Base-by-base conservation (phyloP, 2,797 vertebrate genomes). In the Cephalopachus bancanus region DNA sequence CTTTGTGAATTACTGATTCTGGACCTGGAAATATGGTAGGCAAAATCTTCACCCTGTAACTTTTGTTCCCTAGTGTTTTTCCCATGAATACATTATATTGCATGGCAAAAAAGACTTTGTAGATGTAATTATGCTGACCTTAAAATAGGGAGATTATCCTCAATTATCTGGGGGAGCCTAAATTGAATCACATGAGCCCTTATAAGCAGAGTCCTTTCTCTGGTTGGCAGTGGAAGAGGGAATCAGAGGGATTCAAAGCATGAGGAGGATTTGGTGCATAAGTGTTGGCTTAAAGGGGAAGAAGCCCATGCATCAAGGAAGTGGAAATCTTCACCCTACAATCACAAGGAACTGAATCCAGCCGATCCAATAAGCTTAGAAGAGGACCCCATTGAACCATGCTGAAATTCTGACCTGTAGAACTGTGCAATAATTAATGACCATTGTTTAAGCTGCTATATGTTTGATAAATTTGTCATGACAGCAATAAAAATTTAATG, bases 371-470 rank as follows among this genome's bases (percentile, higher is more conserved):
- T 15, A 19, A 10, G 28, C 20, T 1, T 16, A 37, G 28, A 62
- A n/a, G 53, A 44, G 30, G 9, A 71, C 37, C 33, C 8, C 4
- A 3, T 7, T 1, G 65, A 81, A 16, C 8, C 8, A 11, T 0
- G 7, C 26, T 51, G 10, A 12, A 10, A 1, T 0, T 51, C 22
- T 20, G 9, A 19, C 74, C 65, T 17, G 17, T 7, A 5, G 37
- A n/a, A 3, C n/a, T 60, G 30, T 7, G 9, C 19, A 20, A 37
- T 11, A 26, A 28, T 0, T 11, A 7, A 22, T 26, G 55, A 26
- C 7, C n/a, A 0, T 28, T 20, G 20, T 24, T n/a, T 78, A 24
- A 51, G 72, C 30, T 26, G 7, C 4, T 1, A 3, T 26, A 7
- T 3, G 1, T 57, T 78, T 49, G 37, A 49, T 59, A 24, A 44